Evolutionary conservation across 2,888 invertebrate species (phyloP).

Genomic region (Cistogaster globosa): DNA sequence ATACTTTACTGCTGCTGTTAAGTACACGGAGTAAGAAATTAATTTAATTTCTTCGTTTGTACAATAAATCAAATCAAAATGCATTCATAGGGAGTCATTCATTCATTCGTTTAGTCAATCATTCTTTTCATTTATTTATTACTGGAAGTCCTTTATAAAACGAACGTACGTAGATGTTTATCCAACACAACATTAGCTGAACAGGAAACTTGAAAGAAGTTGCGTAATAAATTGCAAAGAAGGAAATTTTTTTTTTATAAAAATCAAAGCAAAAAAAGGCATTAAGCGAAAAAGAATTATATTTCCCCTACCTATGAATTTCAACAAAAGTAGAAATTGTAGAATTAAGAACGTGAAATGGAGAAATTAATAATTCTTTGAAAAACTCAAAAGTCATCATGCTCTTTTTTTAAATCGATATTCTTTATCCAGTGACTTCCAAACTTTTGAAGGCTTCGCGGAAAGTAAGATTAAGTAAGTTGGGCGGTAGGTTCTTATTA

Average conservation of each 20-base stretch:
- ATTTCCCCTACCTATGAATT: too few relatives aligned
- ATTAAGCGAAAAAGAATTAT: too few relatives aligned
- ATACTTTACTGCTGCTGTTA: slow-evolving; percentile 4
- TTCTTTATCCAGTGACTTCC: too few relatives aligned
- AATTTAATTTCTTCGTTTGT: slow-evolving; percentile 80
- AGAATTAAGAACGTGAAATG: too few relatives aligned
- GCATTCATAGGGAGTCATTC: slow-evolving; percentile 56
- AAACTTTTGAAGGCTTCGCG: too few relatives aligned
- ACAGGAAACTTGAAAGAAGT: background rate
- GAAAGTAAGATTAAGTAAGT: too few relatives aligned
- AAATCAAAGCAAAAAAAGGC: too few relatives aligned
- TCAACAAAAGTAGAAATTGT: too few relatives aligned
- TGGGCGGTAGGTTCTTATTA: too few relatives aligned
- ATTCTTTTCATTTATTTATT: slow-evolving; percentile 47
- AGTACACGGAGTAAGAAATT: slow-evolving; percentile 58
- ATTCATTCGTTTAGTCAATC: slow-evolving; percentile 43
- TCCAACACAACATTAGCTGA: slow-evolving; percentile 21
- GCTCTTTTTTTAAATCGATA: too few relatives aligned
- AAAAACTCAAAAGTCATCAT: too few relatives aligned
- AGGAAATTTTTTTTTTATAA: background rate
- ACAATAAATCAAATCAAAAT: slow-evolving; percentile 79
- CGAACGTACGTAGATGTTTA: background rate
- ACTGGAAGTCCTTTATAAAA: background rate
- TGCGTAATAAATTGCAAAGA: slow-evolving; percentile 5
- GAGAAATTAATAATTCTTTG: too few relatives aligned